phyloP scores from a whole-genome alignment of 2,888 invertebrate genomes.

The Trissoscelio sp. region DNA sequence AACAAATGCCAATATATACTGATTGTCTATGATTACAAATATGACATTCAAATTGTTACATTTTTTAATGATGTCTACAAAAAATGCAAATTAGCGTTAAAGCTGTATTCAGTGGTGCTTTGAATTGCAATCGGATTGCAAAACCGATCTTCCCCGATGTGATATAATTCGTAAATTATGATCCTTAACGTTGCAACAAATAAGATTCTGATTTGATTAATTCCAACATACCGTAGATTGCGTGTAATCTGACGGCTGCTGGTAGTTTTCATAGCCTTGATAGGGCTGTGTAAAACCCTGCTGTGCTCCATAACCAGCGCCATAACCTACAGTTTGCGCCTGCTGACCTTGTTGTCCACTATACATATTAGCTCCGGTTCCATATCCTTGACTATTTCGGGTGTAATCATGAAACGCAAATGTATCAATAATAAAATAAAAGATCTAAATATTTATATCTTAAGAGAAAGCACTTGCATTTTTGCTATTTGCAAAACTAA shows the following conservation, averaged over 20 bases:
- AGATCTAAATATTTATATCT: constrained; percentile 2
- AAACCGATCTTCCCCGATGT: constrained; percentile 52
- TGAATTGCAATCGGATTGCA: too few relatives aligned
- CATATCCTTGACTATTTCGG: constrained; percentile 78
- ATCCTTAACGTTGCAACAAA: background rate
- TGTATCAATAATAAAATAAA: constrained; percentile 58
- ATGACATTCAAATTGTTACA: too few relatives aligned
- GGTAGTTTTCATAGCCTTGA: constrained; percentile 82
- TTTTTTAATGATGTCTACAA: too few relatives aligned
- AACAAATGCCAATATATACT: too few relatives aligned
- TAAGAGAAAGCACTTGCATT: background rate
- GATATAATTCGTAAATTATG: constrained; percentile 10
- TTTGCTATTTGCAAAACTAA: too few relatives aligned
- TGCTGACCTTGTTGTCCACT: constrained; percentile 77
- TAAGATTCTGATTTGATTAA: background rate
- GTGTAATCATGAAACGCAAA: constrained; percentile 64
- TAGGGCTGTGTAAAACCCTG: constrained; percentile 80
- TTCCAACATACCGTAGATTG: constrained; percentile 79
- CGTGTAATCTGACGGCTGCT: constrained; percentile 80
- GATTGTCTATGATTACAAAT: too few relatives aligned
- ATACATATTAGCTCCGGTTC: constrained; percentile 78
- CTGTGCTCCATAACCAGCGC: constrained; percentile 77
- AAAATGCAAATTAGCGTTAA: too few relatives aligned
- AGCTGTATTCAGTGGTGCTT: too few relatives aligned
- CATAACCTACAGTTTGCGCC: constrained; percentile 77